Conservation (phyloP, 2,888 invertebrate genomes). For the Conchocele bisecta region DNA sequence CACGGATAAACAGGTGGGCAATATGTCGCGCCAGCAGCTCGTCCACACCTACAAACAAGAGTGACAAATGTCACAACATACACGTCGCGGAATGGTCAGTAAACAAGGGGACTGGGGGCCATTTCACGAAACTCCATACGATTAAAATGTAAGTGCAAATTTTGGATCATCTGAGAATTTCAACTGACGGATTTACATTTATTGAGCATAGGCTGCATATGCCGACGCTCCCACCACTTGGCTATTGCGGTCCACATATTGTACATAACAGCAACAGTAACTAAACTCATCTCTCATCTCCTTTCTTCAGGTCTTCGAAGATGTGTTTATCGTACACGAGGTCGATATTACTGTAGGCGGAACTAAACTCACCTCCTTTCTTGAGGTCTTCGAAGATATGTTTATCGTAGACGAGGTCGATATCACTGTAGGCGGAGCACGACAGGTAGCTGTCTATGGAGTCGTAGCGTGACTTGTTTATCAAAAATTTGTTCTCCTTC, state of each 20-base stretch:
- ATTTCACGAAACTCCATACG: no score
- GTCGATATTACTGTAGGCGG: slow-evolving; percentile 88
- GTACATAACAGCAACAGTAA: no score
- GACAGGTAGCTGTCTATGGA: slow-evolving; percentile 99
- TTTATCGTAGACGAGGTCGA: slow-evolving; percentile 93
- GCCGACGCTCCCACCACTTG: no score
- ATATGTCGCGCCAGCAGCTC: slow-evolving; percentile 96
- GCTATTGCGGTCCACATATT: no score
- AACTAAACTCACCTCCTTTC: slow-evolving; percentile 86
- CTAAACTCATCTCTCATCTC: no score
- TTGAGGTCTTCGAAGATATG: slow-evolving; percentile 91
- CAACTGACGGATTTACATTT: no score
- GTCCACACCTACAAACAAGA: slow-evolving; percentile 89
- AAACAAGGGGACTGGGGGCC: no score
- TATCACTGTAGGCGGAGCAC: slow-evolving; percentile 95
- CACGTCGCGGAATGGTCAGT: no score
- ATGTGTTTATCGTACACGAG: slow-evolving; percentile 92
- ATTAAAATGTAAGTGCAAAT: no score
- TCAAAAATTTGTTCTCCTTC: slow-evolving; percentile 77
- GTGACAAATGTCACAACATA: no score
- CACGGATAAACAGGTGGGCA: slow-evolving; percentile 98
- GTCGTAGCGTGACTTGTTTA: slow-evolving; percentile 95
- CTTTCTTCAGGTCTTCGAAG: slow-evolving; percentile 91
- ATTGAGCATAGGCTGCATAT: no score
- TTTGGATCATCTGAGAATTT: no score